Conservation (phyloP, 2,113 vertebrate genomes). For the Otis tarda region DNA sequence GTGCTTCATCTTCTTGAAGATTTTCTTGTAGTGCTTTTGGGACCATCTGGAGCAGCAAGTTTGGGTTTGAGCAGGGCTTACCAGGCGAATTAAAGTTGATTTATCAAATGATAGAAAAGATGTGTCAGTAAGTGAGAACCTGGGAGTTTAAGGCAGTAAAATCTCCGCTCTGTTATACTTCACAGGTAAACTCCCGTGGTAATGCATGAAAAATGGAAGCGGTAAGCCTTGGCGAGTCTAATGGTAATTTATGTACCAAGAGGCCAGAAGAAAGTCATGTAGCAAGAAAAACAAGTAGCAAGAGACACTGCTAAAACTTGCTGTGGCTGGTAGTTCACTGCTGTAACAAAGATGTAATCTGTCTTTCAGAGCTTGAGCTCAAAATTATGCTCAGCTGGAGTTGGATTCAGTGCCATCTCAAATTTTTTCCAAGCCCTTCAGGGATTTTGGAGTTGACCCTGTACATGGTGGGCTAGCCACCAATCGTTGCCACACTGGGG, state of each 20-base stretch:
- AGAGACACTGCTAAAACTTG: conserved; percentile 34
- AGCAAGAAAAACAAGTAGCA: conserved; percentile 43
- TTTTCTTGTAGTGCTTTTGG: conserved; percentile 32
- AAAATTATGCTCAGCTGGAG: neutral
- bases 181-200: conserved; percentile 40
- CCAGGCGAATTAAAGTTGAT: conserved; percentile 36
- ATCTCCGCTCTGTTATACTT: neutral
- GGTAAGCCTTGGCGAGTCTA: neutral
- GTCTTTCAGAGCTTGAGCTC: neutral
- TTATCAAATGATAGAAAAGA: conserved; percentile 43
- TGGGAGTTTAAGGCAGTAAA: conserved; percentile 44
- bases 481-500: neutral
- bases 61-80: conserved; percentile 16
- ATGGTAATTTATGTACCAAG: neutral
- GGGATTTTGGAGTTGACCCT: neutral
- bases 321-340: conserved; percentile 14
- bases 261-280: conserved; percentile 5
- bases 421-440: neutral
- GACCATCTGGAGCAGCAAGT: conserved; percentile 25
- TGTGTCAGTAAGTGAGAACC: conserved; percentile 37
- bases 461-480: neutral
- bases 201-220: conserved; percentile 1
- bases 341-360: conserved; percentile 21
- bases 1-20: conserved; percentile 48
- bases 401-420: neutral